phyloP scores from a whole-genome alignment of 2,888 invertebrate species.

The Andrena minutula region DNA sequence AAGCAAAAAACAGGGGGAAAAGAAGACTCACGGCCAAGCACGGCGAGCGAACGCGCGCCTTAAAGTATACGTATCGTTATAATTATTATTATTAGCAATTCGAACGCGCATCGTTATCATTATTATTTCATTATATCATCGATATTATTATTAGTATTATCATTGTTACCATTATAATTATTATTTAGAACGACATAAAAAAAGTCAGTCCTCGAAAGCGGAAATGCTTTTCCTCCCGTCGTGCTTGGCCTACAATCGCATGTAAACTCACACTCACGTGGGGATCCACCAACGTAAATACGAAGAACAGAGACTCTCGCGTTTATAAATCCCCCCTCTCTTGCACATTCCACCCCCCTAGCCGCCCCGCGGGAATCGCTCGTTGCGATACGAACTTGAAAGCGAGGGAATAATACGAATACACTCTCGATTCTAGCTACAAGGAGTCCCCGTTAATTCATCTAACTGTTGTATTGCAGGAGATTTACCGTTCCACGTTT shows the following conservation, averaged over 20 bases:
- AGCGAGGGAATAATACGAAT: conserved; percentile 48
- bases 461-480: conserved; percentile 58
- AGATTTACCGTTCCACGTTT: conserved; percentile 45
- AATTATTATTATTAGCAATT: conserved; percentile 55
- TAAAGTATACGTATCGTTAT: conserved; percentile 47
- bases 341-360: not conserved
- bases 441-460: conserved; percentile 42
- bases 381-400: conserved; percentile 21
- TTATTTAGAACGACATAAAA: conserved; percentile 53
- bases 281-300: conserved; percentile 15
- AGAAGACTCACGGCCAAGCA: conserved; percentile 29
- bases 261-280: not conserved
- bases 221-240: conserved; percentile 31
- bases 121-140: conserved; percentile 45
- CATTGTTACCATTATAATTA: conserved; percentile 49
- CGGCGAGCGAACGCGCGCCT: conserved; percentile 40
- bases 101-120: conserved; percentile 53
- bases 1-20: not conserved
- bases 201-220: conserved; percentile 59
- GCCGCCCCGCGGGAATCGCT: conserved; percentile 10
- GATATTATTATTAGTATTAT: conserved; percentile 45
- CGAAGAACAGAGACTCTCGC: not conserved
- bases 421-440: conserved; percentile 40
- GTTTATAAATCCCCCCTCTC: not conserved
- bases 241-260: conserved; percentile 27